Percentiles rank a stretch among this genome's conserved stretches.
Conservation (phyloP, 2,888 invertebrate species). For the Sarcophaga carnaria region DNA sequence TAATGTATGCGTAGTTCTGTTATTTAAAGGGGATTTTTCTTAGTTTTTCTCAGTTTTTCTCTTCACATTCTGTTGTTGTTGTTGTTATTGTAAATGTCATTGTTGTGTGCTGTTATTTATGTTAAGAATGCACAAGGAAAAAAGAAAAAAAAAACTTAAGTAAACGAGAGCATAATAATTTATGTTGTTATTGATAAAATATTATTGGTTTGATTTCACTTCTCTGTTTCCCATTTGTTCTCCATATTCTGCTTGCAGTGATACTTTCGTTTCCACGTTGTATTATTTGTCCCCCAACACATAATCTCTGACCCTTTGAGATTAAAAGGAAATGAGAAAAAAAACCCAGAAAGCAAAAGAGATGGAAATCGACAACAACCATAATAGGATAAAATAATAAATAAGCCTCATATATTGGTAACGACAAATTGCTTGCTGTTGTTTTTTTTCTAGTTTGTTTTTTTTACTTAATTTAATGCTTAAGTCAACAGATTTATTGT, state of each 20-base stretch:
- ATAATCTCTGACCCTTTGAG: constrained; percentile 45
- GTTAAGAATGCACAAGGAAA: neutral
- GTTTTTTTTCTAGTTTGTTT: constrained; percentile 1
- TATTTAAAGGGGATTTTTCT: constrained; percentile 32
- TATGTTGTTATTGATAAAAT: constrained; percentile 58
- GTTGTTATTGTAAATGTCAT: constrained; percentile 23
- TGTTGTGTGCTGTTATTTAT: neutral
- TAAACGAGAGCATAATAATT: constrained; percentile 37
- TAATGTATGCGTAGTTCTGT: constrained; percentile 4
- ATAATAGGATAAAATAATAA: constrained; percentile 55
- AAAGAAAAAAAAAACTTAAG: constrained; percentile 4
- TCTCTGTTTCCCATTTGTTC: neutral
- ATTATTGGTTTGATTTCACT: constrained; percentile 34
- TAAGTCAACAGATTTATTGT: constrained; percentile 60
- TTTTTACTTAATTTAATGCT: constrained; percentile 59
- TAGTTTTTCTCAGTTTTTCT: constrained; percentile 1
- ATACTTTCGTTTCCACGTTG: constrained; percentile 19
- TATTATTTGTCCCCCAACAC: neutral
- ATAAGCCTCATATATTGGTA: constrained; percentile 56
- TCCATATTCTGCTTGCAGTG: neutral
- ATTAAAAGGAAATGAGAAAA: neutral
- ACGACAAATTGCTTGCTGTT: constrained; percentile 58
- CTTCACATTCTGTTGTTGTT: neutral
- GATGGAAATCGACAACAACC: constrained; percentile 37
- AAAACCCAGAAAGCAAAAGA: neutral